Evolutionary conservation across 2,888 invertebrate genomes (phyloP), one percentile per base, ranked within the genome.

Genomic region (Cecidostiba fungosa): DNA sequence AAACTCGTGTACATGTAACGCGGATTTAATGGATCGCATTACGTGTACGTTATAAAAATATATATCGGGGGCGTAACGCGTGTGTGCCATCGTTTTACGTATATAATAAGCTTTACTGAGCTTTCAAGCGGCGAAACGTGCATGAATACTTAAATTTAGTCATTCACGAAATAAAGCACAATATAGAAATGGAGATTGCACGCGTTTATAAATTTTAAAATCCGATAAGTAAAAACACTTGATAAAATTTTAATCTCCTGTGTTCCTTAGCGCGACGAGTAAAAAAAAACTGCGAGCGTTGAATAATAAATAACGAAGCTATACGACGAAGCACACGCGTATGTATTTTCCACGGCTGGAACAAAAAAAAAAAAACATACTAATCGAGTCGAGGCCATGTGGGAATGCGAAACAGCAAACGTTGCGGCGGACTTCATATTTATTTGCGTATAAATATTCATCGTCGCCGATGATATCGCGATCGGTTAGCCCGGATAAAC

Each of bases 381-480:
- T 74, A 82, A 82, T 66, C 50, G 82, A 23, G 26, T 8, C n/a
- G 47, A 6, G n/a, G 39, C 32, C 72, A 72, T 29, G 54, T 23
- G 83, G 72, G 70, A 83, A 12, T 0, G 43, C 47, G 19, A 66
- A 70, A 36, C 5, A 32, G 78, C 50, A 43, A 76, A 76, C 59
- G 26, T 39, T 14, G 50, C 26, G 73, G 54, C 66, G 32, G 85
- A 54, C 62, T 77, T 83, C 72, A 72, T 87, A 87, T 88, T 88
- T 88, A 88, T 86, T 88, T 88, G 66, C 86, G 66, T 78, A 87
- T 87, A 87, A 87, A 88, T 86, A 87, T 87, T 87, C 86, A 87
- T 87, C 82, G 82, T 80, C 79, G 73, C 72, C 83, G 84, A 86
- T 85, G 85, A 85, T 85, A 87, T 87, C 85, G 74, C 77, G 83